Conservation (phyloP, 2,888 invertebrate species). For the Apamea epomidion region DNA sequence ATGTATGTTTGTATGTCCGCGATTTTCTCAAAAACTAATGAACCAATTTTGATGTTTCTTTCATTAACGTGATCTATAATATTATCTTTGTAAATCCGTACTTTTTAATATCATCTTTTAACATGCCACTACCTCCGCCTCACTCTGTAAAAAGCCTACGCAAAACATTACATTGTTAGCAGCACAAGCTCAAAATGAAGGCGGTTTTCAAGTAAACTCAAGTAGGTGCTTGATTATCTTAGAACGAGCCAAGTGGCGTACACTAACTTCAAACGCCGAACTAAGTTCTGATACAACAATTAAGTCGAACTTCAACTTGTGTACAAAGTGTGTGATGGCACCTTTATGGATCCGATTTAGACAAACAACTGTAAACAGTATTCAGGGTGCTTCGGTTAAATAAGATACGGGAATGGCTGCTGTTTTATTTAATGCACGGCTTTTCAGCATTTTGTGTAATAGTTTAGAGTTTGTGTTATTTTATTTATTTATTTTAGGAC, state of each 20-base stretch:
- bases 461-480: not conserved
- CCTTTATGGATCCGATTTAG: constrained; percentile 35
- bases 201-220: constrained; percentile 48
- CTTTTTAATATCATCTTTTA: not conserved
- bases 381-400: not conserved
- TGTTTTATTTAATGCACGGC: not conserved
- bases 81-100: too few relatives aligned
- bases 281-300: constrained; percentile 69
- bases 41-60: too few relatives aligned
- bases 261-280: constrained; percentile 59
- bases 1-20: too few relatives aligned
- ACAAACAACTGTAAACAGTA: constrained; percentile 27
- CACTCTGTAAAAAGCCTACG: not conserved
- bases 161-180: constrained; percentile 10
- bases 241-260: constrained; percentile 55
- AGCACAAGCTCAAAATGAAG: constrained; percentile 28
- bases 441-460: not conserved
- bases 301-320: constrained; percentile 67
- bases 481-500: too few relatives aligned
- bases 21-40: too few relatives aligned
- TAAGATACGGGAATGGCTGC: too few relatives aligned
- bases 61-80: too few relatives aligned
- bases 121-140: not conserved
- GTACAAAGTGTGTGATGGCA: constrained; percentile 54
- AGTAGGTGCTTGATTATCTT: constrained; percentile 64